Evolutionary conservation across 2,113 vertebrate genomes (phyloP), one percentile per base, ranked within the genome.

Genomic region (Sylvietta virens): DNA sequence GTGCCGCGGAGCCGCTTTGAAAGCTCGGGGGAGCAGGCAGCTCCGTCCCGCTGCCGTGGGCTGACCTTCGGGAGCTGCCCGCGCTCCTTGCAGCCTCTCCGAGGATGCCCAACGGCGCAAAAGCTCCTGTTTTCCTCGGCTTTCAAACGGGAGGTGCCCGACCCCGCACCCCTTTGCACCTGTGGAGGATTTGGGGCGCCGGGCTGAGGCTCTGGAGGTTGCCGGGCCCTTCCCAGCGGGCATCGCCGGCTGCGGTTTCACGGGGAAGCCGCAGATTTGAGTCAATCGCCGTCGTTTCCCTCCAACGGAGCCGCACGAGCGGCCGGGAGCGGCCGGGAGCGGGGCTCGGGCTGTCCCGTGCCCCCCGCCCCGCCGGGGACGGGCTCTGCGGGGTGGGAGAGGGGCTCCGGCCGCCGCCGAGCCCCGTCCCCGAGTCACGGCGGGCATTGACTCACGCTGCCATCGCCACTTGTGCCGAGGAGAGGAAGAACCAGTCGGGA

Each of bases 401-500:
- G 30, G 65, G 86, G 56, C 15, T 72, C 8, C 26, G 4, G 39
- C 10, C 0, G 2, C 28, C 3, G 10, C 39, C 54, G 8, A 74
- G 22, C 58, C 58, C 51, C 66, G 4, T 50, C 40, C 53, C 4
- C 26, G 65, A 15, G 61, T 28, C 4, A 15, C 65, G 45, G 42
- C 2, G 54, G 73, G 76, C 77, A 47, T 89, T 91, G 94, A 94
- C 20, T 94, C 92, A 93, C 39, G 13, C 11, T n/a, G 33, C 56
- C 92, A 85, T 8, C 62, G 9, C 64, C 10, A 5, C 88, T 72
- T 17, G 72, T 12, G 76, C 91, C 42, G 71, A 56, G 82, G 90
- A 91, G 92, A 94, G 78, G 96, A 78, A 94, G 95, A 96, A 95
- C 91, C 96, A 84, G 92, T 94, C 73, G 3, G 91, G 91, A 93